phyloP scores from a whole-genome alignment of 2,797 vertebrate species.

The Protosalanx chinensis region DNA sequence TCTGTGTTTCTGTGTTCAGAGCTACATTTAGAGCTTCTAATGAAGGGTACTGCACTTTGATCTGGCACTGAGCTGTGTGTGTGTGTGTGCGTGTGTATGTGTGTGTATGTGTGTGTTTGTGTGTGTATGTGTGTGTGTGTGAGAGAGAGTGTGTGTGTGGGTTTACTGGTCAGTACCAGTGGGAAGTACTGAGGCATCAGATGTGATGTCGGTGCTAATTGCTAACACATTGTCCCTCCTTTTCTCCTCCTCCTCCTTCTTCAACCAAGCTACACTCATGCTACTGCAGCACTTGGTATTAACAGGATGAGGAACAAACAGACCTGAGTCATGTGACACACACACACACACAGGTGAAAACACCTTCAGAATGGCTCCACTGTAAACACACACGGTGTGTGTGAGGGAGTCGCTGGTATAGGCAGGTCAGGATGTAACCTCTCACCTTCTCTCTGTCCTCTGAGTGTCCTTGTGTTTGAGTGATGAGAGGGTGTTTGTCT shows the following conservation, averaged over 20 bases:
- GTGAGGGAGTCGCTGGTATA: neutral
- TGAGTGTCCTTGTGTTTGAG: conserved; percentile 8
- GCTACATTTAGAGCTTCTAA: conserved; percentile 61
- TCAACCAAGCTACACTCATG: conserved; percentile 35
- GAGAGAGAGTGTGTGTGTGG: conserved; percentile 41
- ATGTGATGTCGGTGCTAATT: conserved; percentile 57
- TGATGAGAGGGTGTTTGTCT: conserved; percentile 3
- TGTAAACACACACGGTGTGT: conserved; percentile 2
- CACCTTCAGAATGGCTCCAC: neutral
- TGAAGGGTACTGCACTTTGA: conserved; percentile 60
- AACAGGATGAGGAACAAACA: no score
- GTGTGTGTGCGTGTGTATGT: no score
- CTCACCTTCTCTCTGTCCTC: conserved; percentile 45
- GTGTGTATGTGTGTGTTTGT: no score
- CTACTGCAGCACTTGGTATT: conserved; percentile 1
- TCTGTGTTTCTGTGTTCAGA: conserved; percentile 43
- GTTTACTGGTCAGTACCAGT: conserved; percentile 43
- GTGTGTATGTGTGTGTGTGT: no score
- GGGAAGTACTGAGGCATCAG: conserved; percentile 43
- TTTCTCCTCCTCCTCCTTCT: conserved; percentile 24
- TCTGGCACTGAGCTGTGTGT: conserved; percentile 44
- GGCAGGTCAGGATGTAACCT: neutral
- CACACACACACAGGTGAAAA: neutral
- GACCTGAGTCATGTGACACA: neutral
- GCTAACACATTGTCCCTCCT: conserved; percentile 56